Evolutionary conservation across 1,140 invertebrate genomes (phyloP), one percentile per base, ranked within the genome.

Genomic region (Odontomachus brunneus): DNA sequence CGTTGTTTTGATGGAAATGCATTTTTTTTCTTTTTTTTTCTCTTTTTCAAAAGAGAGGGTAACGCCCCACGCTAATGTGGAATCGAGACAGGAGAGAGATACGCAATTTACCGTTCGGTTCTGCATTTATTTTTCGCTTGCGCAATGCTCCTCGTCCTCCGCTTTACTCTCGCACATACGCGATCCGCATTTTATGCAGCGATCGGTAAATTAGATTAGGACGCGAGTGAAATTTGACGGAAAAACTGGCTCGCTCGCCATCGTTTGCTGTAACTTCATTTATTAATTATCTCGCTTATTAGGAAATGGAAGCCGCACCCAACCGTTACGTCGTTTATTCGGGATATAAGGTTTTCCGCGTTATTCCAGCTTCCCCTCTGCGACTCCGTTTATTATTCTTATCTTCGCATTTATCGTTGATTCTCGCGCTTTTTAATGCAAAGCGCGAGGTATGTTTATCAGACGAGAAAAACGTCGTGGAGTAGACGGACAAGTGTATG

Each of bases 401-500:
- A 26, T 76, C 17, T 38, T 19, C 4, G 24, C 3, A 26, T 44
- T 55, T 44, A 55, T 76, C 15, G 14, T 78, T n/a, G 75, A 19
- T n/a, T 65, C n/a, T 12, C 14, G 29, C 19, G 12, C 11, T 48
- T 48, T 80, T 71, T 67, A 53, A 44, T 53, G 22, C 24, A 57
- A 44, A 71, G 24, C 51, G 26, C 5, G 24, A 19, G 9, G 12
- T 60, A 44, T 57, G 63, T 80, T 80, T 80, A 69, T 69, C 38
- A 51, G 71, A 48, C 51, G 66, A 29, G 66, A 14, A 59, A 55
- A 48, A 12, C 38, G 11, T n/a, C 22, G 63, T 48, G 24, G 22
- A 69, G 1, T 44, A n/a, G n/a, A 80, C 22, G n/a, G 38, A 59
- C 60, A 71, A 80, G 57, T 57, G n/a, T 71, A 69, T 71, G 75